These are phyloP conservation scores for Pseudococcus viburni DNA, from an alignment of 2,888 invertebrate genomes.

Conservation along the genomic window DNA sequence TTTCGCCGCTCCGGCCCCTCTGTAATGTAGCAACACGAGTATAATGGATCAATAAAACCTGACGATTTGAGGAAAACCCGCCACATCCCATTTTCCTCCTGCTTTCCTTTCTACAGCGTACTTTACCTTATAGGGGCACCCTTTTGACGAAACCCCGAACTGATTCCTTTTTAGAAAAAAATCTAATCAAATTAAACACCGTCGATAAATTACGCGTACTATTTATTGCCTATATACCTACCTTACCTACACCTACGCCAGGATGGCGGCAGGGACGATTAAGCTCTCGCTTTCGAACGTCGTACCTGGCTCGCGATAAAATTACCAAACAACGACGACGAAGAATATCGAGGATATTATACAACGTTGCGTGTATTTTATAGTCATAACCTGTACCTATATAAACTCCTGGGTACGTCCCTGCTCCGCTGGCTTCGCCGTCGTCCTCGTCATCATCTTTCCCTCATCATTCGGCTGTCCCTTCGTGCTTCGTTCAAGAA, in stretches of 20 bases:
- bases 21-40: constrained; percentile 22
- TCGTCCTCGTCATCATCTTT: neutral
- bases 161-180: constrained; percentile 13
- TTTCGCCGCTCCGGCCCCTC: constrained; percentile 10
- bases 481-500: constrained; percentile 7
- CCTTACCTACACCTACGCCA: neutral
- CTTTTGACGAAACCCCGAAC: neutral
- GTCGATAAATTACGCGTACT: constrained; percentile 1
- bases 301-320: neutral
- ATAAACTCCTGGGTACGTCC: neutral
- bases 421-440: no score
- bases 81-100: neutral
- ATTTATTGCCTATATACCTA: constrained; percentile 10
- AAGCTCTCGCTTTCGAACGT: neutral
- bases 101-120: neutral
- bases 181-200: constrained; percentile 1
- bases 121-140: neutral
- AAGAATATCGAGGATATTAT: neutral
- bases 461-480: constrained; percentile 1
- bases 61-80: constrained; percentile 27
- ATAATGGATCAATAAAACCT: constrained; percentile 31
- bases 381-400: neutral
- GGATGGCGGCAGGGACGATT: neutral
- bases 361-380: neutral
- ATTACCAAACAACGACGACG: neutral